Conservation (phyloP, 2,113 vertebrate species). For the Leucoraja erinaceus region DNA sequence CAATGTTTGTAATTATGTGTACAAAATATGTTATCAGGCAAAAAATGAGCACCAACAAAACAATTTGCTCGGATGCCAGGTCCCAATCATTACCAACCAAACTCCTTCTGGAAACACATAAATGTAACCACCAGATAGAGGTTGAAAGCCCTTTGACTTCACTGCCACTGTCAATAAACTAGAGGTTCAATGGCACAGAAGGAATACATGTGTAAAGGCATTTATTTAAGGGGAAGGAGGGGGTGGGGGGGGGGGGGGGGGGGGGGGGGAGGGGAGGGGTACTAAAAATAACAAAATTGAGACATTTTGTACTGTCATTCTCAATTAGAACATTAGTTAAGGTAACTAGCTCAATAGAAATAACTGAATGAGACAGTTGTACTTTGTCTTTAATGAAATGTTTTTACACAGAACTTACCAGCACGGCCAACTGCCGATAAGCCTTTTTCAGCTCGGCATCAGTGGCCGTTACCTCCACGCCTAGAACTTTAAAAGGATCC, state of each 20-base stretch:
- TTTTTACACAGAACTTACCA: conserved; percentile 49
- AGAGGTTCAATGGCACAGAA: background rate
- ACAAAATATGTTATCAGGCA: background rate
- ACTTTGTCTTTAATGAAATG: background rate
- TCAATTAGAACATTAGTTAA: background rate
- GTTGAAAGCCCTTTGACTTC: background rate
- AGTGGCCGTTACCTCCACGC: conserved; percentile 71
- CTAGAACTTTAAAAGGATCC: conserved; percentile 81
- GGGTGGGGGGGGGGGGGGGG: background rate
- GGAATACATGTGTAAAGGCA: background rate
- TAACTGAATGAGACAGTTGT: background rate
- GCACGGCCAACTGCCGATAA: conserved; percentile 73
- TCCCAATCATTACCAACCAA: background rate
- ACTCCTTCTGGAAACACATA: background rate
- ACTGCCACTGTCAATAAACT: background rate
- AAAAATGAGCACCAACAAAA: background rate
- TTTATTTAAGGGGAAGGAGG: background rate
- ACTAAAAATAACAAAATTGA: background rate
- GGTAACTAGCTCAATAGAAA: background rate
- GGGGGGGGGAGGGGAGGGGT: background rate
- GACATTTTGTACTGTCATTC: background rate
- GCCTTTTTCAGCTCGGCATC: conserved; percentile 80
- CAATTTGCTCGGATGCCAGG: background rate
- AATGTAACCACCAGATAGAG: background rate
- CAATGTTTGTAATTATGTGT: background rate